Conservation (phyloP, 2,797 vertebrate genomes). For the Sparidentex hasta region DNA sequence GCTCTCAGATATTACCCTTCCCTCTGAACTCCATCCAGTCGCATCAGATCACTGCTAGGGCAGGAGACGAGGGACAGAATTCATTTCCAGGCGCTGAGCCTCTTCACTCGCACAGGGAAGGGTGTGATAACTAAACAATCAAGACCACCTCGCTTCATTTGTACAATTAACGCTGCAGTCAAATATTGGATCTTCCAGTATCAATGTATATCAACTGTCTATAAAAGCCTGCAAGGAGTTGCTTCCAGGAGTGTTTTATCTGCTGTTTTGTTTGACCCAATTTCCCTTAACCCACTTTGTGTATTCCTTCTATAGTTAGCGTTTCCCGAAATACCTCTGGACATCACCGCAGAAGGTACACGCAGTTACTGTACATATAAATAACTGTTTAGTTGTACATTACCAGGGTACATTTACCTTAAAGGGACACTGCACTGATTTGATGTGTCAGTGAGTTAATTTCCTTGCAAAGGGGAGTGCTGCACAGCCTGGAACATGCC, state of each 20-base stretch:
- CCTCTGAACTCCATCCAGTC: slow-evolving; percentile 71
- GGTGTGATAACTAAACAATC: slow-evolving; percentile 17
- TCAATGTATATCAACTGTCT: background rate
- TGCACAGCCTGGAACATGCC: background rate
- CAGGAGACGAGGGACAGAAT: slow-evolving; percentile 66
- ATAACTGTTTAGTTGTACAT: slow-evolving; percentile 34
- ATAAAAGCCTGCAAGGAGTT: background rate
- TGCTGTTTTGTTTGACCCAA: slow-evolving; percentile 36
- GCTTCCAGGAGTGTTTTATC: slow-evolving; percentile 28
- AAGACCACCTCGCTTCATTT: slow-evolving; percentile 23
- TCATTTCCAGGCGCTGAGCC: slow-evolving; percentile 55
- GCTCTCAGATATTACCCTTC: slow-evolving; percentile 68
- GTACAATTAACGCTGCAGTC: background rate
- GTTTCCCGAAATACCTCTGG: slow-evolving; percentile 35
- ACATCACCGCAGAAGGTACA: slow-evolving; percentile 25
- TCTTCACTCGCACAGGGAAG: slow-evolving; percentile 19
- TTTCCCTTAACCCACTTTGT: slow-evolving; percentile 50
- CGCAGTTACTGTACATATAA: slow-evolving; percentile 26
- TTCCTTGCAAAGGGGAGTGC: background rate
- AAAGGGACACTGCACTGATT: slow-evolving; percentile 11
- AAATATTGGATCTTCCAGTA: background rate
- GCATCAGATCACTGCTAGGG: slow-evolving; percentile 70
- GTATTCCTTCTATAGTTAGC: slow-evolving; percentile 15
- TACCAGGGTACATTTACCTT: slow-evolving; percentile 15
- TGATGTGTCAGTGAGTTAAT: slow-evolving; percentile 19